Conservation (phyloP, 2,113 vertebrate species). For the Pomatorhinus ruficollis region DNA sequence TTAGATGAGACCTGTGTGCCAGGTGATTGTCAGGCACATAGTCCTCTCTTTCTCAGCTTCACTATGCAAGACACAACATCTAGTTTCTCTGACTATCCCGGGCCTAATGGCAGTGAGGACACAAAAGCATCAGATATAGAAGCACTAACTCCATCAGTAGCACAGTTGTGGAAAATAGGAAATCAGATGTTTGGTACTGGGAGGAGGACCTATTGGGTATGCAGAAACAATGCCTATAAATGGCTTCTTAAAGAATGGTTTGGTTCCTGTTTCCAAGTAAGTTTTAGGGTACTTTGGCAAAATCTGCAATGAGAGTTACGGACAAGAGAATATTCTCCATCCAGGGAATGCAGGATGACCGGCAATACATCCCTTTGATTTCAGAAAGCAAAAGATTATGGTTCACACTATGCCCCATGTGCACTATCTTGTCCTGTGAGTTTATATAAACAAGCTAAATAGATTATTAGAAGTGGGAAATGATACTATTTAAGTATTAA, state of each 20-base stretch:
- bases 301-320: neutral
- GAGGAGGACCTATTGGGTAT: neutral
- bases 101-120: neutral
- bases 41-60: neutral
- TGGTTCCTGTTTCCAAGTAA: neutral
- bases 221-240: neutral
- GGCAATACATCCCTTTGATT: neutral
- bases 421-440: neutral
- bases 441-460: neutral
- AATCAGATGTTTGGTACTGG: neutral
- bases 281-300: neutral
- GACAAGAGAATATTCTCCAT: neutral
- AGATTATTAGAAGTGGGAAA: neutral
- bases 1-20: neutral
- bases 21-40: neutral
- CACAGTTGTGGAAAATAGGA: neutral
- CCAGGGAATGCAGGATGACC: neutral
- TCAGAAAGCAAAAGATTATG: neutral
- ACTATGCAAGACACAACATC: neutral
- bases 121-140: neutral
- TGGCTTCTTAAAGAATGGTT: neutral
- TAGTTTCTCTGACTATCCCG: neutral
- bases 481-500: neutral
- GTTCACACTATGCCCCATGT: neutral
- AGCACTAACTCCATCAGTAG: neutral